phyloP scores from a whole-genome alignment of 53 echinoderm and acorn worm species.

The Holothuria scabra region DNA sequence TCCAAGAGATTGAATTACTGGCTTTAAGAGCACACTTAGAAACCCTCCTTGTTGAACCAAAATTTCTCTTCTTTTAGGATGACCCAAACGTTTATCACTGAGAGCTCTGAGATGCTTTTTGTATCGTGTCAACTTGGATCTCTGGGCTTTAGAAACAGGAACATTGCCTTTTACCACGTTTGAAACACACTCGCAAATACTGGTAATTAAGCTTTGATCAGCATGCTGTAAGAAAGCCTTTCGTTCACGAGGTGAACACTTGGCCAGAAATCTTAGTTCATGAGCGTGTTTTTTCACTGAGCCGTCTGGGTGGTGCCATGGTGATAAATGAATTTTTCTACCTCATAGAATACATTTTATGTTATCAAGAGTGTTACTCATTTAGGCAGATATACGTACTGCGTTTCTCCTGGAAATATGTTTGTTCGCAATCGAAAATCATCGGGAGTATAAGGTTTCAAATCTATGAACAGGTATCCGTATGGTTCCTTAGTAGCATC shows the following conservation, averaged over 20 bases:
- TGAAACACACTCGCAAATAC: slow-evolving; percentile 69
- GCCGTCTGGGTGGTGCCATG: too few relatives aligned
- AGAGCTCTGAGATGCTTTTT: slow-evolving; percentile 27
- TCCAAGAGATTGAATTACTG: slow-evolving; percentile 44
- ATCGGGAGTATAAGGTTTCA: slow-evolving; percentile 45
- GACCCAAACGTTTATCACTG: slow-evolving; percentile 36
- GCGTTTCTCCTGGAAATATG: slow-evolving; percentile 40
- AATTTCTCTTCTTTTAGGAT: slow-evolving; percentile 45
- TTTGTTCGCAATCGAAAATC: slow-evolving; percentile 20
- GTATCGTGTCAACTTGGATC: slow-evolving; percentile 21
- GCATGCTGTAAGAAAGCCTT: slow-evolving; percentile 54
- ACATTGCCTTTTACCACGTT: slow-evolving; percentile 56
- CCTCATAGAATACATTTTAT: too few relatives aligned
- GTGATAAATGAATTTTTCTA: too few relatives aligned
- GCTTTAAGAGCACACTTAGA: slow-evolving; percentile 52
- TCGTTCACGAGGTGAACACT: slow-evolving; percentile 39
- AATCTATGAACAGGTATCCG: slow-evolving; percentile 37
- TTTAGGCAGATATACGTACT: background rate
- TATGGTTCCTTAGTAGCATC: slow-evolving; percentile 23
- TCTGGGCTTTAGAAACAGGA: slow-evolving; percentile 46
- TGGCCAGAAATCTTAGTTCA: slow-evolving; percentile 58
- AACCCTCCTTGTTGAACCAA: slow-evolving; percentile 59
- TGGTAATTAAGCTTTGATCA: slow-evolving; percentile 37
- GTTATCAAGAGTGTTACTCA: too few relatives aligned
- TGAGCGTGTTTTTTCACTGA: slow-evolving; percentile 66